Percentiles rank a stretch among this genome's conserved stretches.
These are phyloP conservation scores for Spatulosminthurus flaviceps DNA, from an alignment of 2,888 invertebrate species.

Conservation along the genomic window DNA sequence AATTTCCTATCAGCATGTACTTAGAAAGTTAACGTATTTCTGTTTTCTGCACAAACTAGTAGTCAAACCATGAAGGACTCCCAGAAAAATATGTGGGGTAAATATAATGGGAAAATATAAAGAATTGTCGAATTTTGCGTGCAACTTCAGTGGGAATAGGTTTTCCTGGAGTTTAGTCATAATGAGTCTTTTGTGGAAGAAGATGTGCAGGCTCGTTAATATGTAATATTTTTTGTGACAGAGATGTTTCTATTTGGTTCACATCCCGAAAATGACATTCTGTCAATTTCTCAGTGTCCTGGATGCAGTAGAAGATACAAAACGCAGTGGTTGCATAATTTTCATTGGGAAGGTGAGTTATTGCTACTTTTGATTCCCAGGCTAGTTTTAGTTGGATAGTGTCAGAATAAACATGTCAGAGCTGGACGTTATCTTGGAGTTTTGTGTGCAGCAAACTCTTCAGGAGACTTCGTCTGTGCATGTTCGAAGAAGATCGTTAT, in stretches of 20 bases:
- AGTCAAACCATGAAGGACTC: too few relatives aligned
- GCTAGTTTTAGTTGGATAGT: neutral
- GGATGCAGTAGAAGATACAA: slow-evolving; percentile 58
- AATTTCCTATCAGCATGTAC: too few relatives aligned
- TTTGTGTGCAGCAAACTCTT: slow-evolving; percentile 20
- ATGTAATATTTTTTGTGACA: slow-evolving; percentile 35
- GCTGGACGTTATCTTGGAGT: neutral
- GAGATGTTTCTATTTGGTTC: slow-evolving; percentile 57
- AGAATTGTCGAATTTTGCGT: too few relatives aligned
- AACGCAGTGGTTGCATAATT: slow-evolving; percentile 55
- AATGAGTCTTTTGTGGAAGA: too few relatives aligned
- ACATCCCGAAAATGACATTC: slow-evolving; percentile 55
- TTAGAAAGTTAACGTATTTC: too few relatives aligned
- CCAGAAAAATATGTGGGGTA: too few relatives aligned
- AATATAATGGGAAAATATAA: too few relatives aligned
- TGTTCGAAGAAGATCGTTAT: slow-evolving; percentile 38
- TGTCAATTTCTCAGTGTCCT: slow-evolving; percentile 58
- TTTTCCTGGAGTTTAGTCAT: too few relatives aligned
- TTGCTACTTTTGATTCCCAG: neutral
- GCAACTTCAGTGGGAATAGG: too few relatives aligned
- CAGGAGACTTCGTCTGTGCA: slow-evolving; percentile 40
- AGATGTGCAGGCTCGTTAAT: too few relatives aligned
- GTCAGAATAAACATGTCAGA: neutral
- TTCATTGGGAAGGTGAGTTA: slow-evolving; percentile 57
- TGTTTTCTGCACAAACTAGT: too few relatives aligned